Evolutionary conservation across 2,888 invertebrate genomes (phyloP).

Genomic region (Watsonalla cultraria): DNA sequence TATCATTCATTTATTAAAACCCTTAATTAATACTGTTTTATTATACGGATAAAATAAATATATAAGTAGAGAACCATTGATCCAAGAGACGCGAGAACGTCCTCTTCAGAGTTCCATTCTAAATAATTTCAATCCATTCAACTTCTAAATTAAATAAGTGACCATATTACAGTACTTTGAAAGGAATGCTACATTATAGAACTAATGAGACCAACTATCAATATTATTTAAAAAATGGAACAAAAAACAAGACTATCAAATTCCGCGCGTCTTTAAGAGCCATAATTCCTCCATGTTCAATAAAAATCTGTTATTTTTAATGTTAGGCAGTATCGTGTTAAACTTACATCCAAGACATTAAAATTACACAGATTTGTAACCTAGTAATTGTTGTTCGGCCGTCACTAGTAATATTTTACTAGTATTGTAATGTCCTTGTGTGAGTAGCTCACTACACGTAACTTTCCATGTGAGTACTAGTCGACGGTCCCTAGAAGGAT

Average conservation of each 20-base stretch:
- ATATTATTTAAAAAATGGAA: conserved; percentile 32
- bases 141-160: conserved; percentile 10
- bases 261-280: conserved; percentile 18
- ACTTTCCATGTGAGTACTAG: conserved; percentile 61
- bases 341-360: conserved; percentile 47
- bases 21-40: conserved; percentile 55
- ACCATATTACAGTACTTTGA: conserved; percentile 19
- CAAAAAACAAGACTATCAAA: conserved; percentile 17
- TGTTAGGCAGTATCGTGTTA: conserved; percentile 72
- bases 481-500: conserved; percentile 82
- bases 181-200: conserved; percentile 18
- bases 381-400: conserved; percentile 62
- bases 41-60: conserved; percentile 41
- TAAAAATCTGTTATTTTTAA: conserved; percentile 55
- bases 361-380: conserved; percentile 49
- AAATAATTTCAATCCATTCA: conserved; percentile 25
- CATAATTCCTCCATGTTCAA: conserved; percentile 28
- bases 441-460: conserved; percentile 40
- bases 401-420: conserved; percentile 12
- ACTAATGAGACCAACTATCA: conserved; percentile 14
- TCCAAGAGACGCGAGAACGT: conserved; percentile 18
- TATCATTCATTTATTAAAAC: conserved; percentile 32
- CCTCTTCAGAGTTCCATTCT: conserved; percentile 19
- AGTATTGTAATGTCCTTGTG: conserved; percentile 16
- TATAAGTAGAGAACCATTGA: conserved; percentile 26